Conservation (phyloP, 2,797 vertebrate species). For the Phoeniculus purpureus region DNA sequence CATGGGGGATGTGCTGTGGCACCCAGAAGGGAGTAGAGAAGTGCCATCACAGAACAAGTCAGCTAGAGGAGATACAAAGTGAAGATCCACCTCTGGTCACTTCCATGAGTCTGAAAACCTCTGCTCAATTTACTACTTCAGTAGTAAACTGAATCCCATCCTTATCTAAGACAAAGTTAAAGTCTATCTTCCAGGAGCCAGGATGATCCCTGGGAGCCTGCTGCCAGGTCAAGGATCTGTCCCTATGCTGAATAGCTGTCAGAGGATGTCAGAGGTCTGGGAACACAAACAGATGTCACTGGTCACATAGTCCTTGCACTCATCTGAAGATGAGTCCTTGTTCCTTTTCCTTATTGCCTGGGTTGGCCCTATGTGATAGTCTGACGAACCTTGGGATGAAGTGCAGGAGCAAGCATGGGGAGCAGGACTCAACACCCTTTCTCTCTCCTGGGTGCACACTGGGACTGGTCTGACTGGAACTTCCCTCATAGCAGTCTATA, state of each 20-base stretch:
- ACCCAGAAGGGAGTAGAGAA: background rate
- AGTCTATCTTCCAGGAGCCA: background rate
- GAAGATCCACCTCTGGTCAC: background rate
- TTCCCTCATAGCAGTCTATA: background rate
- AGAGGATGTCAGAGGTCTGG: background rate
- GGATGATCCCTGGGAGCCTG: no score
- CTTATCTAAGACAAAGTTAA: background rate
- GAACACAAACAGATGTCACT: background rate
- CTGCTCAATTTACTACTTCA: no score
- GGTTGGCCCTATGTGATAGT: background rate
- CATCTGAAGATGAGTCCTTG: background rate
- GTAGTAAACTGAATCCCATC: background rate
- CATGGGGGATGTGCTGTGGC: background rate
- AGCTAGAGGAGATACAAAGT: background rate
- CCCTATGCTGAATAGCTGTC: background rate
- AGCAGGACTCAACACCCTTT: accelerated
- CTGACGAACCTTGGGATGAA: background rate
- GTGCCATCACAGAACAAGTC: background rate
- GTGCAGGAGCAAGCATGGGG: background rate
- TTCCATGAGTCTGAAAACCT: background rate
- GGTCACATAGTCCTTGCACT: background rate
- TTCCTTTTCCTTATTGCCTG: background rate
- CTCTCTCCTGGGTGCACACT: background rate
- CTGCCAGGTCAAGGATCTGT: background rate
- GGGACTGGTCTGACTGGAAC: background rate